Conservation (phyloP, 1,140 invertebrate species). For the Planococcus citri region DNA sequence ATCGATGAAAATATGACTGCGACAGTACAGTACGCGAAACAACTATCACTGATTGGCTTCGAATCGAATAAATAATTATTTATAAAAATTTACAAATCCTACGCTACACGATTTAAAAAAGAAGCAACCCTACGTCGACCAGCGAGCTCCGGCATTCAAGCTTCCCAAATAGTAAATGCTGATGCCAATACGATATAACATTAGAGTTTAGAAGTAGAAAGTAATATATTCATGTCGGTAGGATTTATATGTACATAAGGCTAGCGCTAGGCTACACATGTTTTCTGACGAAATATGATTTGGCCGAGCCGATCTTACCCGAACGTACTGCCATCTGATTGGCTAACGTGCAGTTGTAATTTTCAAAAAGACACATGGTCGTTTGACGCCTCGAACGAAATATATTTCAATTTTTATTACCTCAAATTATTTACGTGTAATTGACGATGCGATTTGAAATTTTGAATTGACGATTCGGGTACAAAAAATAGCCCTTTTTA, state of each 20-base stretch:
- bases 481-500: too few species aligned
- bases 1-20: neutral
- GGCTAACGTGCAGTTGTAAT: neutral
- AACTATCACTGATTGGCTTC: neutral
- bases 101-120: neutral
- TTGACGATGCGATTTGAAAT: too few species aligned
- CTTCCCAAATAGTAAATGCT: conserved; percentile 1
- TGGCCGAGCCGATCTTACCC: neutral
- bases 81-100: neutral
- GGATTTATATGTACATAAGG: neutral
- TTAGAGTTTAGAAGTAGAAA: neutral
- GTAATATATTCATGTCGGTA: conserved; percentile 7
- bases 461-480: too few species aligned
- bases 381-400: too few species aligned
- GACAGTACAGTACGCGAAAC: neutral
- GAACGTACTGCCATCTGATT: neutral
- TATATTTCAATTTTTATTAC: too few species aligned
- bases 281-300: neutral
- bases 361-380: neutral
- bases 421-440: too few species aligned
- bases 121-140: neutral
- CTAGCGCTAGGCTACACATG: neutral
- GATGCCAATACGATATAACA: neutral
- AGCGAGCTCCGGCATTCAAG: neutral
- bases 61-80: too few species aligned